Evolutionary conservation across 2,797 vertebrate genomes (phyloP).

Genomic region (Cuculus canorus): DNA sequence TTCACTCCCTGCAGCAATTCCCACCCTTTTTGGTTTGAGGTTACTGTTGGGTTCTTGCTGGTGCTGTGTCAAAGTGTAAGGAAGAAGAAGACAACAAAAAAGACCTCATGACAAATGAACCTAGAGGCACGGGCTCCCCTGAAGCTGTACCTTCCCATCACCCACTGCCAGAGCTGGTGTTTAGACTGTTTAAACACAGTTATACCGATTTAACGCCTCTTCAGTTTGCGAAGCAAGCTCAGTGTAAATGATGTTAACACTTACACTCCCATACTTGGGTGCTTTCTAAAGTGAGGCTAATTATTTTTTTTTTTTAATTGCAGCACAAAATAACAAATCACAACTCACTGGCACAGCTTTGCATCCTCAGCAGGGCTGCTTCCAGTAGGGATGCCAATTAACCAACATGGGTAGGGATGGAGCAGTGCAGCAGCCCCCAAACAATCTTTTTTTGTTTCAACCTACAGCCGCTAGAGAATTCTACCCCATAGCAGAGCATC

Average conservation of each 20-base stretch:
- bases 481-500: background rate
- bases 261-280: background rate
- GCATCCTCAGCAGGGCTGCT: background rate
- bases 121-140: accelerated
- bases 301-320: background rate
- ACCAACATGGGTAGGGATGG: background rate
- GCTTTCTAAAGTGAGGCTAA: background rate
- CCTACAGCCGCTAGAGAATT: background rate
- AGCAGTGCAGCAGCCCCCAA: background rate
- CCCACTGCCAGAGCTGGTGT: background rate
- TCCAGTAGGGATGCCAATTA: background rate
- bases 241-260: background rate
- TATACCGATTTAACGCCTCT: background rate
- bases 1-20: background rate
- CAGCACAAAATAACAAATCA: background rate
- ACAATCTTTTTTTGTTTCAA: background rate
- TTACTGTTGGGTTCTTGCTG: background rate
- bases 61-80: background rate
- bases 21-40: background rate
- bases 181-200: background rate
- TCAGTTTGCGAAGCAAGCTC: background rate
- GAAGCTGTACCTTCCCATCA: background rate
- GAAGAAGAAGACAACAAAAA: background rate
- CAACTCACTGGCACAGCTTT: background rate
- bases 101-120: background rate